Percentiles rank a stretch among this genome's conserved stretches.
Conservation (phyloP, 92 coral and sea anemone species). For the Epizoanthus rinbou region DNA sequence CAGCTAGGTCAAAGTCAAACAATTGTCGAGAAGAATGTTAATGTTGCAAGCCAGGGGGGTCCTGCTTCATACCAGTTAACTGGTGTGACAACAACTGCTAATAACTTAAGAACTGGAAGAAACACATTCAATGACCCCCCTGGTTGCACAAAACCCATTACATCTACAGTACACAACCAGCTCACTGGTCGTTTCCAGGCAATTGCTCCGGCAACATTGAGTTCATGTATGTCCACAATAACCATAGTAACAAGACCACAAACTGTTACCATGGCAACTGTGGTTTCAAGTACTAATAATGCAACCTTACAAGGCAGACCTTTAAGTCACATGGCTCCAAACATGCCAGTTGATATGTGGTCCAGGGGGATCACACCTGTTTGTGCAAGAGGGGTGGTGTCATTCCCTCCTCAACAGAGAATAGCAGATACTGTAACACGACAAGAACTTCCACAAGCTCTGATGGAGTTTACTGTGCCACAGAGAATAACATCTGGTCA, state of each 20-base stretch:
- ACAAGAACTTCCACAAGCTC: slow-evolving; percentile 7
- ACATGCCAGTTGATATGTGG: slow-evolving; percentile 24
- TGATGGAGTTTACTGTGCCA: slow-evolving; percentile 1
- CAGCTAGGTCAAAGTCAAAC: slow-evolving; percentile 12
- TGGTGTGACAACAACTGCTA: neutral
- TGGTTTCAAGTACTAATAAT: neutral
- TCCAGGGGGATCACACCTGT: slow-evolving; percentile 14
- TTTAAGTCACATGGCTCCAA: slow-evolving; percentile 20
- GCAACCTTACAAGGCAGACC: slow-evolving; percentile 33
- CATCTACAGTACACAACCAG: neutral
- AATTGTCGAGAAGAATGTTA: neutral
- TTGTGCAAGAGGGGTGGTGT: slow-evolving; percentile 5
- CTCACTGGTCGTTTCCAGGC: slow-evolving; percentile 35
- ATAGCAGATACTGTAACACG: neutral
- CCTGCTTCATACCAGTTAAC: neutral
- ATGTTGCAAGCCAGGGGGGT: neutral
- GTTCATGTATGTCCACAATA: neutral
- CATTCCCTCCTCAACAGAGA: slow-evolving; percentile 21
- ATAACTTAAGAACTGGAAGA: neutral
- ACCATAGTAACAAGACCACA: slow-evolving; percentile 21
- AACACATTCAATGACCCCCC: slow-evolving; percentile 22
- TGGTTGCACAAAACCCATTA: neutral
- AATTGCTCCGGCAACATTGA: slow-evolving; percentile 37
- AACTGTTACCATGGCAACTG: slow-evolving; percentile 33
- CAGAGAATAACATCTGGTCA: slow-evolving; percentile 3